These are phyloP conservation scores for Apodemus sylvaticus DNA, from an alignment of 2,113 vertebrate genomes.

Conservation along the genomic window DNA sequence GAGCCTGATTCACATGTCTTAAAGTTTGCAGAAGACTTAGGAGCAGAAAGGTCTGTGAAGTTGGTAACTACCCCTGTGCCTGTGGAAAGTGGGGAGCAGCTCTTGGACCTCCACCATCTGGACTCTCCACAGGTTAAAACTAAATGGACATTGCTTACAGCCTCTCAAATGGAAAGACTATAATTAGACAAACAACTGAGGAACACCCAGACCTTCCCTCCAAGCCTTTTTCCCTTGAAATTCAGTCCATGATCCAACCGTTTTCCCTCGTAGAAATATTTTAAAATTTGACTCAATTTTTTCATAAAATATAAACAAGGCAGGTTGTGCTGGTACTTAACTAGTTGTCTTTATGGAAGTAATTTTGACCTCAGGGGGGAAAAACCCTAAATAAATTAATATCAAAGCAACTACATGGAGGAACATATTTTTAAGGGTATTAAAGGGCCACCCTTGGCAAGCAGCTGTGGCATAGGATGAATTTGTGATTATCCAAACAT, in stretches of 20 bases:
- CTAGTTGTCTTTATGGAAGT: conserved; percentile 34
- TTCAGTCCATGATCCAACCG: neutral
- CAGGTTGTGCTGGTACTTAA: conserved; percentile 6
- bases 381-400: conserved; percentile 33
- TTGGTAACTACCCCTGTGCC: neutral
- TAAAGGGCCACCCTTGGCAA: neutral
- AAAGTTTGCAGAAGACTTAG: neutral
- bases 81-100: neutral
- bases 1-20: neutral
- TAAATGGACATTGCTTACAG: neutral
- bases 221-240: neutral
- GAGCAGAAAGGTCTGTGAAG: neutral
- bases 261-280: neutral
- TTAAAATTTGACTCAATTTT: conserved; percentile 25
- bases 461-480: neutral
- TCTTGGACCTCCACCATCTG: neutral
- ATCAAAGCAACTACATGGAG: neutral
- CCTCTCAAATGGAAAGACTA: neutral
- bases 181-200: neutral
- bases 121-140: neutral
- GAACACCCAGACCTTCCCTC: neutral
- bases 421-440: neutral
- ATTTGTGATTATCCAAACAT: neutral
- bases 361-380: conserved; percentile 1
- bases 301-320: conserved; percentile 26